phyloP scores from a whole-genome alignment of 1,140 invertebrate genomes.

The Penaeus vannamei region DNA sequence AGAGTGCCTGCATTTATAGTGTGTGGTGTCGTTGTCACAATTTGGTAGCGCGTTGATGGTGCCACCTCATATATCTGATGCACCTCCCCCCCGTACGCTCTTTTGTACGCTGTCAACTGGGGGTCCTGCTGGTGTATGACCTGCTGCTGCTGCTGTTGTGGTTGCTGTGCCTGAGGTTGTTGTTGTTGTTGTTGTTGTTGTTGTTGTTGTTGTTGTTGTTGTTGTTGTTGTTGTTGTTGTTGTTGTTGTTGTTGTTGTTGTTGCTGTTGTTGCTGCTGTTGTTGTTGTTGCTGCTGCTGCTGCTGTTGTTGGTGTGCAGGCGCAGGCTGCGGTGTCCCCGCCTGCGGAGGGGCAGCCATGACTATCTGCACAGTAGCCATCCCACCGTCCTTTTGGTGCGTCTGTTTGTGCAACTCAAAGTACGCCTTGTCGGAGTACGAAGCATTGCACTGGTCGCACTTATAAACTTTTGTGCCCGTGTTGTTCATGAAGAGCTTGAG shows the following conservation, averaged over 20 bases:
- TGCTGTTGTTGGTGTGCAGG: conserved; percentile 34
- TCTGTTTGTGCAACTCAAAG: conserved; percentile 50
- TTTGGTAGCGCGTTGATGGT: conserved; percentile 43
- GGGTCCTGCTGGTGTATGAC: conserved; percentile 22
- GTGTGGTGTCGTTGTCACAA: conserved; percentile 37
- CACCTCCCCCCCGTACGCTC: conserved; percentile 44
- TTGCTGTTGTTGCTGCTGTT: background rate
- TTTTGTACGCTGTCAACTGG: conserved; percentile 52
- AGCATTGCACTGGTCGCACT: conserved; percentile 55
- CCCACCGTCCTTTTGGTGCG: conserved; percentile 35
- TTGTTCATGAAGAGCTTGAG: conserved; percentile 56
- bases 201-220: background rate
- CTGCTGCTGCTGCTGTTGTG: conserved; percentile 39
- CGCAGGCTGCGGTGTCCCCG: conserved; percentile 33
- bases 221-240: conserved; percentile 2
- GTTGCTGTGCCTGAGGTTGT: conserved; percentile 13
- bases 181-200: conserved; percentile 25
- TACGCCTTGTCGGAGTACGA: conserved; percentile 52
- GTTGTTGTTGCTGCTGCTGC: background rate
- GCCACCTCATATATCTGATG: conserved; percentile 57
- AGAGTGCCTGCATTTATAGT: conserved; percentile 42
- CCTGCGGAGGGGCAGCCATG: conserved; percentile 25
- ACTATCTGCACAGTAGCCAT: conserved; percentile 33
- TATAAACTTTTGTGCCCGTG: conserved; percentile 44
- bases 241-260: background rate